Base-by-base conservation (phyloP, 2,113 vertebrate genomes). In the Rhabdornis inornatus region DNA sequence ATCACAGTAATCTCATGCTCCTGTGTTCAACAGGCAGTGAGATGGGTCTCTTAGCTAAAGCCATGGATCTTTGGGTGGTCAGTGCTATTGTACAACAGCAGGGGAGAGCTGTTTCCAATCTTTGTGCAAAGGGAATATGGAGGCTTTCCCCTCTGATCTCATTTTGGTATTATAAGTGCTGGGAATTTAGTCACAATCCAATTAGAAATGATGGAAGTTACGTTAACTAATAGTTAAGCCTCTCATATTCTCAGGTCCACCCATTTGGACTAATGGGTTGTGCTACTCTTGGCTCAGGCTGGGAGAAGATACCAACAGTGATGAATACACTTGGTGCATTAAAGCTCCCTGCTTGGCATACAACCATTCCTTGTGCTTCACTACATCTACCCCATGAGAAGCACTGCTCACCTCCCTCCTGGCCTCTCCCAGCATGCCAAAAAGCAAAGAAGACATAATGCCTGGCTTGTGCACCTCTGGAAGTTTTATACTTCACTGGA, bases 201-300 rank as follows among this genome's bases (percentile, higher is more conserved):
- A 85, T 97, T 97, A 97, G 89, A 92, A 94, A 88, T 87, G 69
- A 95, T 96, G 49, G 87, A 83, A 95, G 55, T 84, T 87, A 59
- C 56, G 68, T 95, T 96, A 59, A 64, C 88, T 93, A 80, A 81
- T 68, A 79, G 74, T 63, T 92, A 87, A 96, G 80, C 71, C 60
- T 93, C 37, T 40, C 42, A 9, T 80, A 55, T 91, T 92, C 57
- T 86, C 61, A 63, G 50, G 65, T 94, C 39, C 40, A 64, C 50
- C 45, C 0, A 0, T 90, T 80, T 81, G 66, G 78, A 33, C 57
- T 85, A 52, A 92, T 84, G 61, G 55, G 7, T 96, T 92, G 33
- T 2, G 1, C 64, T 84, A 1, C 55, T 93, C 52, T 52, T 85
- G 64, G 49, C 61, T 80, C 21, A 30, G 39, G 20, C 71, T 96